phyloP scores from a whole-genome alignment of 2,113 vertebrate species.

The Oncorhynchus nerka region DNA sequence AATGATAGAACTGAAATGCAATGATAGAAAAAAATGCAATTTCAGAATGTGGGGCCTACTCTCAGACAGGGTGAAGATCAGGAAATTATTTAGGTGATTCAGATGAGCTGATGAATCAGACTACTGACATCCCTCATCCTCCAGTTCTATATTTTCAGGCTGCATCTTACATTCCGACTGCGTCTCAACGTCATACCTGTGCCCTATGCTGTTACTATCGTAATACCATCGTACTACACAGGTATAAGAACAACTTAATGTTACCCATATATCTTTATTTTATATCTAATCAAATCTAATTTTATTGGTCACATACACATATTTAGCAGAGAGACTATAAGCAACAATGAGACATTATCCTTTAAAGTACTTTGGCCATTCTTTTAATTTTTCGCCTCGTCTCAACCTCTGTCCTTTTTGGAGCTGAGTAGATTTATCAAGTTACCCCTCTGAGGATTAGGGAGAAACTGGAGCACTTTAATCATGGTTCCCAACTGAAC shows the following conservation, averaged over 20 bases:
- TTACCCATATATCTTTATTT: no score
- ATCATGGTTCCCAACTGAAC: constrained; percentile 65
- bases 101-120: not conserved
- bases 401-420: constrained; percentile 27
- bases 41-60: no score
- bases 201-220: not conserved
- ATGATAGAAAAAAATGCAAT: no score
- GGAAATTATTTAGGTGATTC: not conserved
- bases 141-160: no score
- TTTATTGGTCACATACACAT: no score
- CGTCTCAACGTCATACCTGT: no score
- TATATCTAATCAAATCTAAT: no score
- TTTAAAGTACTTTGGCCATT: constrained; percentile 16
- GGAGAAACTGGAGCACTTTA: constrained; percentile 70
- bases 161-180: not conserved
- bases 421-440: constrained; percentile 12
- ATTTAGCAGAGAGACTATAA: no score
- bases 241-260: constrained; percentile 21
- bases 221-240: not conserved
- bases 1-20: no score
- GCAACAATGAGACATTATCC: constrained; percentile 32
- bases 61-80: not conserved
- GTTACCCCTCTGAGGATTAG: constrained; percentile 14
- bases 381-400: not conserved
- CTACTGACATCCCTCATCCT: not conserved